These are phyloP conservation scores for Intellagama lesueurii DNA, from an alignment of 2,797 vertebrate genomes.

Conservation along the genomic window DNA sequence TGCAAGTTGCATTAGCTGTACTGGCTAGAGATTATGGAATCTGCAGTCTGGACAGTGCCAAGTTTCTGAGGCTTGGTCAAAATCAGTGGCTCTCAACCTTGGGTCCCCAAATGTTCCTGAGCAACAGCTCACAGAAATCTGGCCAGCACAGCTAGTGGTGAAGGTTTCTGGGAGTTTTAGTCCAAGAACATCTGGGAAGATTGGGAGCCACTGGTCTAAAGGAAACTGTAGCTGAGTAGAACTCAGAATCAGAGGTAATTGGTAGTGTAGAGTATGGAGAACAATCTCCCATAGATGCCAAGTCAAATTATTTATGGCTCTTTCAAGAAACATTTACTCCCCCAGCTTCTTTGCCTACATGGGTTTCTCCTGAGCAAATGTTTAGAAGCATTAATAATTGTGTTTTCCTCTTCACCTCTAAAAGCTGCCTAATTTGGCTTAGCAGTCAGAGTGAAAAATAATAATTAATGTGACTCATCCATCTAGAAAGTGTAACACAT, in stretches of 20 bases:
- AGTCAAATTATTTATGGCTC: constrained; percentile 39
- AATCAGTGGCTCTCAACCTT: too few species aligned
- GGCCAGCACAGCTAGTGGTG: neutral
- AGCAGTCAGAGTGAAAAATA: constrained; percentile 57
- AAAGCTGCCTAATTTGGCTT: constrained; percentile 66
- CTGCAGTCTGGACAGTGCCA: too few species aligned
- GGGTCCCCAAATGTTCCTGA: neutral
- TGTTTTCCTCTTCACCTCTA: constrained; percentile 54
- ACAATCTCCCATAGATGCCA: constrained; percentile 9
- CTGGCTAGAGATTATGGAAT: too few species aligned
- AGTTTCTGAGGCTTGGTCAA: too few species aligned
- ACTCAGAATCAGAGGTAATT: neutral
- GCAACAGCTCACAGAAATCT: neutral
- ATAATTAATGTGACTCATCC: constrained; percentile 57
- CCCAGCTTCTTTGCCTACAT: neutral
- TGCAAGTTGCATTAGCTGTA: too few species aligned
- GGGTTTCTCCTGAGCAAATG: constrained; percentile 45
- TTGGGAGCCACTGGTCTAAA: neutral
- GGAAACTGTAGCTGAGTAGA: neutral
- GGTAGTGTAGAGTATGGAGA: neutral
- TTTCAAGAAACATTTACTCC: neutral
- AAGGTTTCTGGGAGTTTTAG: neutral
- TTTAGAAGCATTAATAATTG: constrained; percentile 67
- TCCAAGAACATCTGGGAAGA: neutral
- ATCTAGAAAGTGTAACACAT: constrained; percentile 57